phyloP scores from a whole-genome alignment of 2,888 invertebrate genomes.

The Drosophila pegasa region DNA sequence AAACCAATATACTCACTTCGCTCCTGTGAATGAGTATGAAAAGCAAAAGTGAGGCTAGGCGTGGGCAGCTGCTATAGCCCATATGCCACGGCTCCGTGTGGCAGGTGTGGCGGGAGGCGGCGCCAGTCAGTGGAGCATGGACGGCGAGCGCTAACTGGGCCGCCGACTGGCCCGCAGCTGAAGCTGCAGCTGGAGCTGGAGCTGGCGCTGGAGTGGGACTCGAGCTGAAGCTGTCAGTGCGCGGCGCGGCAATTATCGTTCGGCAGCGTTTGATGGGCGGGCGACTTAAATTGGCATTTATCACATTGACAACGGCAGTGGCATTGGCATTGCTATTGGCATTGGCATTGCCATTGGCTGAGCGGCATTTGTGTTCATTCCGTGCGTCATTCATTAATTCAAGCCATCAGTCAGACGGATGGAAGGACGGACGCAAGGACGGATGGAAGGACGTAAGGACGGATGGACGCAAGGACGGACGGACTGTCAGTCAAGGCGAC shows the following conservation, averaged over 20 bases:
- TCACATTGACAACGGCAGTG: constrained; percentile 76
- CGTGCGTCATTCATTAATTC: constrained; percentile 20
- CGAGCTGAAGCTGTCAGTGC: constrained; percentile 30
- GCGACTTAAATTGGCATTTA: constrained; percentile 82
- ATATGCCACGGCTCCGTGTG: neutral
- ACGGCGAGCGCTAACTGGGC: neutral
- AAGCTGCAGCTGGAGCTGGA: no score
- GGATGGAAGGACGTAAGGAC: no score
- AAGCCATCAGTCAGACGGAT: neutral
- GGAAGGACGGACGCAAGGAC: no score
- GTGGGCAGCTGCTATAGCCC: no score
- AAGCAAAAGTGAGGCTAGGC: no score
- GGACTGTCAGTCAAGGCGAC: constrained; percentile 43
- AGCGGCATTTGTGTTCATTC: constrained; percentile 16
- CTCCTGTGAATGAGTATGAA: no score
- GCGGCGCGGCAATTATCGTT: constrained; percentile 45
- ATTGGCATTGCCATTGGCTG: no score
- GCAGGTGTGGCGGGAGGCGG: neutral
- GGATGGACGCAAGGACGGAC: no score
- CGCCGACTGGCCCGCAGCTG: neutral
- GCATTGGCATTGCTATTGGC: no score
- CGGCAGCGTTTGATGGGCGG: constrained; percentile 56
- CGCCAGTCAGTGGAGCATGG: no score
- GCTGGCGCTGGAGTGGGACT: no score
- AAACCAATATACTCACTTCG: no score